Conservation (phyloP, 2,797 vertebrate species). For the Telmatherina bonti region DNA sequence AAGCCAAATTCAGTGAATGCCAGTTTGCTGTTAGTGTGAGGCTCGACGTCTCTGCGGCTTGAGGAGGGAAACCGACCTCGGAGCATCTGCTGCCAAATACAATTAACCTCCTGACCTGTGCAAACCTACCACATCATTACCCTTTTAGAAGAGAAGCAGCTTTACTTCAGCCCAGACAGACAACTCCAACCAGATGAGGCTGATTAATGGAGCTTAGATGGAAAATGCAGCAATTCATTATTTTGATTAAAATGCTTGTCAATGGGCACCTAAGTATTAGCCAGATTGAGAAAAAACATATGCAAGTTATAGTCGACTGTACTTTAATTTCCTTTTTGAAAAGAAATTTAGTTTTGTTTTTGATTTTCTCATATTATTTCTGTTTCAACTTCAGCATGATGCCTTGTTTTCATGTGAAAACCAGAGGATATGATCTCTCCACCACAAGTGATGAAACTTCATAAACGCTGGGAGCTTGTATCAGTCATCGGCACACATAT, state of each 20-base stretch:
- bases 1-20: conserved; percentile 44
- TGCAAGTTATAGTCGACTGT: neutral
- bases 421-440: conserved; percentile 3
- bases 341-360: neutral
- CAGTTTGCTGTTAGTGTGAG: conserved; percentile 34
- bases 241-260: conserved; percentile 28
- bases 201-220: conserved; percentile 36
- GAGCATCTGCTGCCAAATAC: conserved; percentile 55
- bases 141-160: conserved; percentile 37
- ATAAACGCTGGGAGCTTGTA: conserved; percentile 37
- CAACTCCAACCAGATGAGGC: conserved; percentile 32
- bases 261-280: neutral
- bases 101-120: conserved; percentile 65
- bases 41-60: conserved; percentile 11
- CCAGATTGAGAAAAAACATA: neutral
- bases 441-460: conserved; percentile 28
- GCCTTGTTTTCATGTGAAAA: conserved; percentile 15
- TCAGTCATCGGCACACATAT: conserved; percentile 65
- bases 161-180: conserved; percentile 39
- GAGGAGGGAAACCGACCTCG: conserved; percentile 45
- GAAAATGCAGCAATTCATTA: conserved; percentile 34
- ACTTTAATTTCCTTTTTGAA: neutral
- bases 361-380: conserved; percentile 1
- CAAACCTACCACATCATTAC: conserved; percentile 64
- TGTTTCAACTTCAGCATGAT: conserved; percentile 15